phyloP scores from a whole-genome alignment of 2,888 invertebrate genomes.

The Spisula solida region DNA sequence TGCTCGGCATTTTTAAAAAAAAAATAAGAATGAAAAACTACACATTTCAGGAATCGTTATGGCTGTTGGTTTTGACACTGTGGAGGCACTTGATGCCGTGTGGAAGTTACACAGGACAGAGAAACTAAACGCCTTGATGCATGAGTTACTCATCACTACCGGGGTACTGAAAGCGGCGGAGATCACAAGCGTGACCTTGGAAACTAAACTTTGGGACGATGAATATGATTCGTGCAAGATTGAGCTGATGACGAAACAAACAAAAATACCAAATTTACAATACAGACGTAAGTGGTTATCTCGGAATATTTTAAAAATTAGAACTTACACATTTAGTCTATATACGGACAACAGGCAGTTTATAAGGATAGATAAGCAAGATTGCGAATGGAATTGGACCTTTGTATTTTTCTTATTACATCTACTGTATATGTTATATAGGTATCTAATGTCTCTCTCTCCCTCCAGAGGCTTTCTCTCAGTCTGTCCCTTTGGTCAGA shows the following conservation, averaged over 20 bases:
- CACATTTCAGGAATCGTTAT: constrained; percentile 77
- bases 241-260: constrained; percentile 66
- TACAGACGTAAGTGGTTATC: constrained; percentile 26
- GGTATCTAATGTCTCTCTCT: too few species aligned
- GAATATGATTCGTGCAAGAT: constrained; percentile 77
- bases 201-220: constrained; percentile 81
- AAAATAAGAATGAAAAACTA: too few species aligned
- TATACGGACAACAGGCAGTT: too few species aligned
- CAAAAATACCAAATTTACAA: neutral
- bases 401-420: too few species aligned
- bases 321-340: too few species aligned
- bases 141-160: constrained; percentile 77
- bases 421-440: too few species aligned
- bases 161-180: constrained; percentile 70
- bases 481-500: too few species aligned
- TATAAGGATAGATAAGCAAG: too few species aligned
- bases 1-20: too few species aligned
- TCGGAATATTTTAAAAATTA: too few species aligned
- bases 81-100: constrained; percentile 74
- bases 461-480: too few species aligned
- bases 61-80: constrained; percentile 78
- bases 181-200: constrained; percentile 73
- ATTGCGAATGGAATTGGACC: too few species aligned
- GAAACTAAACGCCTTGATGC: constrained; percentile 74
- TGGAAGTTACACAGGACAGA: constrained; percentile 74